A percentile compares a stretch with the other conserved stretches of the same genome.
Conservation (phyloP, 2,888 invertebrate species). For the Gryllus longicercus region DNA sequence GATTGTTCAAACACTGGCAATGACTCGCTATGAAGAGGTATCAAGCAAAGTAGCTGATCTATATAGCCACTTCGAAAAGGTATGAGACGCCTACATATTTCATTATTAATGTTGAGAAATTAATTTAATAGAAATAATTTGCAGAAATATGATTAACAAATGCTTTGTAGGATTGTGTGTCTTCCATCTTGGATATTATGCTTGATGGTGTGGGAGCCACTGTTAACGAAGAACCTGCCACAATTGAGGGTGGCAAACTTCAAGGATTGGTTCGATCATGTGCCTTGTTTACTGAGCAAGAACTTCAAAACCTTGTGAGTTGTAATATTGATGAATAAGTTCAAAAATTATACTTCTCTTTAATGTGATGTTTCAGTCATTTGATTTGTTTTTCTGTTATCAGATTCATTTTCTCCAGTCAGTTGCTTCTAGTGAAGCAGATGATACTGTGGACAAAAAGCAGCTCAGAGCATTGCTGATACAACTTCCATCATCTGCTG, state of each 20-base stretch:
- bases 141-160: neutral
- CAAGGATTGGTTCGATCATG: constrained; percentile 62
- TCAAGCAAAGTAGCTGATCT: constrained; percentile 70
- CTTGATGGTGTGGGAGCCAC: constrained; percentile 51
- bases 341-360: neutral
- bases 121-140: neutral
- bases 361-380: neutral
- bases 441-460: constrained; percentile 43
- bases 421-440: constrained; percentile 40
- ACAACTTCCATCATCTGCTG: constrained; percentile 43
- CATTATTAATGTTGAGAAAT: neutral
- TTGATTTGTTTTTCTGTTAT: neutral
- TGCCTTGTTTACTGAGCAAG: constrained; percentile 64
- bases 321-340: constrained; percentile 19
- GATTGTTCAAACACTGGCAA: constrained; percentile 85
- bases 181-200: constrained; percentile 72
- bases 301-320: constrained; percentile 60
- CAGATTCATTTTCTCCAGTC: constrained; percentile 47
- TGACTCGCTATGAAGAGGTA: constrained; percentile 73
- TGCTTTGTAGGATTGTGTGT: constrained; percentile 60
- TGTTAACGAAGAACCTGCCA: constrained; percentile 50
- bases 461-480: constrained; percentile 46
- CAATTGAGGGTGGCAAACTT: constrained; percentile 48
- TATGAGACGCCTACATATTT: constrained; percentile 37
- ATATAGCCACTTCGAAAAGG: constrained; percentile 74